These are phyloP conservation scores for Phenganax stokvisi DNA, from an alignment of 92 coral and sea anemone genomes.

Conservation along the genomic window DNA sequence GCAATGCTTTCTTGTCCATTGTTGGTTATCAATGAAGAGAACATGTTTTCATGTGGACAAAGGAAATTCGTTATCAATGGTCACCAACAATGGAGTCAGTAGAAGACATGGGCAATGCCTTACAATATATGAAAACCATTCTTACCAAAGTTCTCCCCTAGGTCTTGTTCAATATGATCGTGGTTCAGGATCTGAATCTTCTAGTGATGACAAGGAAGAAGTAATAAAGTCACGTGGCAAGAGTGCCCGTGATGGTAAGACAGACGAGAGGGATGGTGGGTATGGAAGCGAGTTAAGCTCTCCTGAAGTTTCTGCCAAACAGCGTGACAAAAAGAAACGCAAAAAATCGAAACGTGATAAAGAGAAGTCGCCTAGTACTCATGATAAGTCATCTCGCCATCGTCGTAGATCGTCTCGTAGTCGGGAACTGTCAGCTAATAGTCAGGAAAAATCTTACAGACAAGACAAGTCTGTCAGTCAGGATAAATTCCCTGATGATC, in stretches of 20 bases:
- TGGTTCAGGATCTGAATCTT: constrained; percentile 79
- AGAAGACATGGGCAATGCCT: too few relatives aligned
- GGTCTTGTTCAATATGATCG: constrained; percentile 71
- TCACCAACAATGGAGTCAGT: too few relatives aligned
- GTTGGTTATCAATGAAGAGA: neutral
- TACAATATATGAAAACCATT: neutral
- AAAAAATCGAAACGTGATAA: constrained; percentile 15
- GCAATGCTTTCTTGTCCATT: neutral
- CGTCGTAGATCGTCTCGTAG: constrained; percentile 7
- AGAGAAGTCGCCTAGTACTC: constrained; percentile 11
- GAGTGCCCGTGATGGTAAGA: neutral
- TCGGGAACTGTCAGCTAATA: constrained; percentile 17
- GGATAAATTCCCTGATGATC: neutral
- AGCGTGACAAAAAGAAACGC: constrained; percentile 21
- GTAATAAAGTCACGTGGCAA: constrained; percentile 8
- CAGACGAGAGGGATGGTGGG: neutral
- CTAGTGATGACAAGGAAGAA: constrained; percentile 58
- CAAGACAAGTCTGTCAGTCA: neutral
- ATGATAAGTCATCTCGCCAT: constrained; percentile 24
- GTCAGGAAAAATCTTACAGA: constrained; percentile 17
- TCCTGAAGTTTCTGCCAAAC: neutral
- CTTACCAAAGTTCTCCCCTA: constrained; percentile 18
- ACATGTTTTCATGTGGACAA: neutral
- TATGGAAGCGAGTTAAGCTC: neutral
- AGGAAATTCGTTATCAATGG: too few relatives aligned